These are phyloP conservation scores for Loxodonta africana DNA, from an alignment of 2,113 vertebrate species.

Conservation along the genomic window DNA sequence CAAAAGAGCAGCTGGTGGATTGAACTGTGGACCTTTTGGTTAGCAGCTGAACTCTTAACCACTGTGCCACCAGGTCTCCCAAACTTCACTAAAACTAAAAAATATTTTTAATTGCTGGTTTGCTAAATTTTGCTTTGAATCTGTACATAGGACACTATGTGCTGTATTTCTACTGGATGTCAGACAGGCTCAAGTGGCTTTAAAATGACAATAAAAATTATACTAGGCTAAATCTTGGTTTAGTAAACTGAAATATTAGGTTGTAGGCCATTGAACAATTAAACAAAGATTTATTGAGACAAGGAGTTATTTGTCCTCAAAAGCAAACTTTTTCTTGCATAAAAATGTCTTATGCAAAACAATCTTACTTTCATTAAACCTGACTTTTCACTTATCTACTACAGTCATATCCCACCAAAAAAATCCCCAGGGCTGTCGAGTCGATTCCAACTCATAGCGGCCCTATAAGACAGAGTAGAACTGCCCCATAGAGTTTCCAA, in stretches of 20 bases:
- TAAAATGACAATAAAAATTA: neutral
- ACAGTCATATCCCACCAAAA: neutral
- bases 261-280: neutral
- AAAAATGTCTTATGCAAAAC: slow-evolving; percentile 5
- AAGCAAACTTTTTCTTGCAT: slow-evolving; percentile 18
- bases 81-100: neutral
- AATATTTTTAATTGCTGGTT: neutral
- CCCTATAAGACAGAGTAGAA: too few relatives aligned
- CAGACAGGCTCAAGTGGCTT: neutral
- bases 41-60: too few relatives aligned
- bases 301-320: slow-evolving; percentile 13
- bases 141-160: neutral
- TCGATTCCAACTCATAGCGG: too few relatives aligned
- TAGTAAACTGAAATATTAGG: slow-evolving; percentile 24
- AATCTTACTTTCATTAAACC: neutral
- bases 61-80: too few relatives aligned
- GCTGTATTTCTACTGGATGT: neutral
- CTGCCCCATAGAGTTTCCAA: too few relatives aligned
- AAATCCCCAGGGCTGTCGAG: too few relatives aligned
- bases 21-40: too few relatives aligned
- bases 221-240: neutral
- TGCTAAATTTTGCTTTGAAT: slow-evolving; percentile 52
- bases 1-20: too few relatives aligned
- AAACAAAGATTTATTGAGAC: neutral
- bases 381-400: neutral